These are phyloP conservation scores for Haliclystus octoradiatus DNA, from an alignment of 30 jellyfish, hydroid and myxozoan species.

Conservation along the genomic window DNA sequence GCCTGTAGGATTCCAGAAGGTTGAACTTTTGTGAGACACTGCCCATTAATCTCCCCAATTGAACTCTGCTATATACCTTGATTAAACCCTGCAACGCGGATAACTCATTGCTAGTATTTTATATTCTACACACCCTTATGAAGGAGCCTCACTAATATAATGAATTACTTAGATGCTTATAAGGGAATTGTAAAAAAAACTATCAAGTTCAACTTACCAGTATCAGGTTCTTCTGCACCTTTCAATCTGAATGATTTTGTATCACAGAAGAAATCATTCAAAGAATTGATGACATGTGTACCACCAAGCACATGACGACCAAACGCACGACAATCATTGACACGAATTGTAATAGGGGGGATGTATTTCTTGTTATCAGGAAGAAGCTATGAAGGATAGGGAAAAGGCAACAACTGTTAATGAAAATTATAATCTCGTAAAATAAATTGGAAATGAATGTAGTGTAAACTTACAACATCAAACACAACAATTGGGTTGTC, in stretches of 20 bases:
- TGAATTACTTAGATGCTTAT: too few relatives aligned
- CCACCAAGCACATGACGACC: conserved; percentile 88
- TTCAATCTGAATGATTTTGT: conserved; percentile 15
- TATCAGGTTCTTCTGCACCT: conserved; percentile 22
- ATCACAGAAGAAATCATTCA: conserved; percentile 59
- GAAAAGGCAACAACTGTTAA: background rate
- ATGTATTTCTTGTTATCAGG: conserved; percentile 87
- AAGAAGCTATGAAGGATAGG: conserved; percentile 32
- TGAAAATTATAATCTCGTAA: background rate
- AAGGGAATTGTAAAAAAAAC: too few relatives aligned
- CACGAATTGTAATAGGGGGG: conserved; percentile 92
- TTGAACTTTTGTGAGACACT: too few relatives aligned
- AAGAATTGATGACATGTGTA: conserved; percentile 69
- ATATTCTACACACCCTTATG: too few relatives aligned
- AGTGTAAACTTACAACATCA: conserved; percentile 84
- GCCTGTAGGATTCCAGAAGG: too few relatives aligned
- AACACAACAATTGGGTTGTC: conserved; percentile 85
- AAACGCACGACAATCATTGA: conserved; percentile 75
- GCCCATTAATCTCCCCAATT: too few relatives aligned
- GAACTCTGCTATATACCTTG: too few relatives aligned
- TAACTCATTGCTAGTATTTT: too few relatives aligned
- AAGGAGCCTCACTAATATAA: too few relatives aligned
- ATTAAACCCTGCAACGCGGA: too few relatives aligned
- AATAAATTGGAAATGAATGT: background rate
- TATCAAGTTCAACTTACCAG: conserved; percentile 17